Percentiles rank a stretch among this genome's conserved stretches.
These are phyloP conservation scores for Amazona finschi DNA, from an alignment of 2,797 vertebrate genomes.

Conservation along the genomic window DNA sequence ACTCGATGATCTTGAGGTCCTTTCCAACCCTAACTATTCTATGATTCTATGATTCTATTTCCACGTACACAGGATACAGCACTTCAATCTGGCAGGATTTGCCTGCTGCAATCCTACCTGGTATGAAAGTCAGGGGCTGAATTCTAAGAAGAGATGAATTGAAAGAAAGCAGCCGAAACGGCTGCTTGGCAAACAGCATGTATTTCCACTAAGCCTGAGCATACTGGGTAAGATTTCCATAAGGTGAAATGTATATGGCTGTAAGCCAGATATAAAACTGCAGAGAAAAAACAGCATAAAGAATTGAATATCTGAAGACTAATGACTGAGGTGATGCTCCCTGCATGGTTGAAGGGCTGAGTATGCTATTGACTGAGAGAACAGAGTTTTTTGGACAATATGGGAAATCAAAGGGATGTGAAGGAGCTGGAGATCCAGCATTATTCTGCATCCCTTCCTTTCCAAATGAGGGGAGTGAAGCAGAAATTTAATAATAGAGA, in stretches of 20 bases:
- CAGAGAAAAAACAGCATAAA: slow-evolving; percentile 1
- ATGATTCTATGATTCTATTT: neutral
- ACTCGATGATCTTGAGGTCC: too few relatives aligned
- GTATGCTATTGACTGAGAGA: neutral
- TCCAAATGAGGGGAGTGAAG: neutral
- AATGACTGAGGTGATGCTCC: slow-evolving; percentile 1
- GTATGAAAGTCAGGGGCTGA: neutral
- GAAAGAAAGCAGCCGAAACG: slow-evolving; percentile 11
- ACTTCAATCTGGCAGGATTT: neutral
- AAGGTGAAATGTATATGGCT: neutral
- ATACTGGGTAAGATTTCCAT: neutral
- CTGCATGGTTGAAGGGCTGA: neutral
- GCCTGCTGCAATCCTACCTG: neutral
- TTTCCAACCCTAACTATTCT: too few relatives aligned
- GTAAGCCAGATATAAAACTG: slow-evolving; percentile 25
- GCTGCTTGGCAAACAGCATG: neutral
- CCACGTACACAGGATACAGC: neutral
- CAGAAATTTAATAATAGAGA: neutral
- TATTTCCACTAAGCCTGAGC: slow-evolving; percentile 4
- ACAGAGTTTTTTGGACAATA: slow-evolving; percentile 35
- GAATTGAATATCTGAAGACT: slow-evolving; percentile 15
- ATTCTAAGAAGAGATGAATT: slow-evolving; percentile 12
- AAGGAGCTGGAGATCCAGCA: neutral
- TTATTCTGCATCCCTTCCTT: neutral
- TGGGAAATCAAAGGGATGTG: slow-evolving; percentile 51